Evolutionary conservation across 1,140 invertebrate species (phyloP).

Genomic region (Drosophila burlai): DNA sequence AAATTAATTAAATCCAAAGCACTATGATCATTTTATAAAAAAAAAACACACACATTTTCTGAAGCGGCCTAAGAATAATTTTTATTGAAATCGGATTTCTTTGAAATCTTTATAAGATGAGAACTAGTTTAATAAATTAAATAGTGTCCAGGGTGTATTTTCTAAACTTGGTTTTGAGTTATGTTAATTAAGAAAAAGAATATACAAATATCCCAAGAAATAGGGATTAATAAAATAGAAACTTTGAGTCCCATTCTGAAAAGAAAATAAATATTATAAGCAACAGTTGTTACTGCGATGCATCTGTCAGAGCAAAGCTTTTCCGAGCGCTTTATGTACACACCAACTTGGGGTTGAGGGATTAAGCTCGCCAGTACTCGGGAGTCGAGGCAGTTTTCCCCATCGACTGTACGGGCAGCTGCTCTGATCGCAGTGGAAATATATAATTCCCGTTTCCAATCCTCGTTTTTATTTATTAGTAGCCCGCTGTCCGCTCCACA

Average conservation of each 20-base stretch:
- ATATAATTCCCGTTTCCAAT: conserved; percentile 10
- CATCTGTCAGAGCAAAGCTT: conserved; percentile 55
- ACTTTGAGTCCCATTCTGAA: neutral
- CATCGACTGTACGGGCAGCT: conserved; percentile 35
- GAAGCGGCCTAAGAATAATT: neutral
- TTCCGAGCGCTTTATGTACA: conserved; percentile 42
- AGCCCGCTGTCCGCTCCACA: neutral
- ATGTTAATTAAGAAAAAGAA: no score
- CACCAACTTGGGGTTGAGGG: conserved; percentile 22
- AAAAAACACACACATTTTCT: neutral
- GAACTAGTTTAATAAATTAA: no score
- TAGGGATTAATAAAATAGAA: neutral
- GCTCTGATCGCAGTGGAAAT: conserved; percentile 31
- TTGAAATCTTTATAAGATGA: neutral
- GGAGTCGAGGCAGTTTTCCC: conserved; percentile 35
- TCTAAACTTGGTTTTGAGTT: no score
- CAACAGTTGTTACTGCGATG: conserved; percentile 47
- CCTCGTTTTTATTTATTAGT: conserved; percentile 29
- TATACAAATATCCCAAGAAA: neutral
- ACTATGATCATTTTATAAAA: no score
- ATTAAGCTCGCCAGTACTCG: conserved; percentile 35
- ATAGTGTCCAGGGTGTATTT: no score
- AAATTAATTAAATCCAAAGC: no score
- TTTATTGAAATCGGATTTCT: neutral
- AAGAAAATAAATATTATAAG: conserved; percentile 13